These are phyloP conservation scores for Chloroceryle amazona DNA, from an alignment of 2,797 vertebrate species.

Conservation along the genomic window DNA sequence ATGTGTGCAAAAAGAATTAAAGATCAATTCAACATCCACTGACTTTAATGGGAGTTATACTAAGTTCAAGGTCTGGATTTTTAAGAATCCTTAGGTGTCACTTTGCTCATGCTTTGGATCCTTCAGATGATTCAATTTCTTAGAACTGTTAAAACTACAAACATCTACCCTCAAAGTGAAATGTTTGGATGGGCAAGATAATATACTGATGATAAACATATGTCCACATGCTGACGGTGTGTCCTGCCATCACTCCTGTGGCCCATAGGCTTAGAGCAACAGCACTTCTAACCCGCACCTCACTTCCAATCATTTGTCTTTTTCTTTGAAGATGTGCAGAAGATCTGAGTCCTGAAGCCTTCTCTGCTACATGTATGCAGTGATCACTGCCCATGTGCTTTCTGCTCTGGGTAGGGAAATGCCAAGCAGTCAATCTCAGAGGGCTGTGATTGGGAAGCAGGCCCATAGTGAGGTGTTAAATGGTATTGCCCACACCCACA, in stretches of 20 bases:
- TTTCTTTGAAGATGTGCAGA: background rate
- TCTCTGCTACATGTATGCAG: background rate
- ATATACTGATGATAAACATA: background rate
- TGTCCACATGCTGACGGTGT: background rate
- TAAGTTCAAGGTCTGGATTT: slow-evolving; percentile 15
- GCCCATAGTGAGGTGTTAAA: background rate
- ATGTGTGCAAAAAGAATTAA: slow-evolving; percentile 23
- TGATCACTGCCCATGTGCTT: background rate
- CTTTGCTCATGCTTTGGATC: background rate
- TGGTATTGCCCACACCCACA: background rate
- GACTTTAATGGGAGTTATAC: slow-evolving; percentile 15
- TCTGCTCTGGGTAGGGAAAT: background rate
- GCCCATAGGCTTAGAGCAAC: background rate
- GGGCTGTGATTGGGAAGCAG: background rate
- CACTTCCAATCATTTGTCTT: background rate
- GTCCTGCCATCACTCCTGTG: background rate
- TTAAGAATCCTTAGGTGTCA: slow-evolving; percentile 1
- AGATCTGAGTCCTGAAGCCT: background rate
- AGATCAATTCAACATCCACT: slow-evolving; percentile 38
- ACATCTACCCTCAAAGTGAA: background rate
- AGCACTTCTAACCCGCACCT: background rate
- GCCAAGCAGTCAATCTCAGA: background rate
- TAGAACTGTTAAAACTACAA: background rate
- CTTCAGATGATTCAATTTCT: background rate
- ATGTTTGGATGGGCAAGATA: background rate